Percentiles rank a stretch among this genome's conserved stretches.
Conservation (phyloP, 2,113 vertebrate genomes). For the Silurus glanis region DNA sequence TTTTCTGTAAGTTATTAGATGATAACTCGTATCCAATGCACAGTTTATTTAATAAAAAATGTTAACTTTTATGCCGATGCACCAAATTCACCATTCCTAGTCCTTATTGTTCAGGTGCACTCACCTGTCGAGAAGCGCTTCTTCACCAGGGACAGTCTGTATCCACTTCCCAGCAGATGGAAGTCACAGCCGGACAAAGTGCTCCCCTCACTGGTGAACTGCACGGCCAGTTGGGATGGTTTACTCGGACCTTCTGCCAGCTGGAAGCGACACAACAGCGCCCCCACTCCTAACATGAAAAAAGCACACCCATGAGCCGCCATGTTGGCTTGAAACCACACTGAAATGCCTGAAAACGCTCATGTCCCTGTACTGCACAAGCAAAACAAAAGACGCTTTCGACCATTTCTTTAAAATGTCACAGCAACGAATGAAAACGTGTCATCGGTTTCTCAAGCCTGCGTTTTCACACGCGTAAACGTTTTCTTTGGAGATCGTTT, state of each 20-base stretch:
- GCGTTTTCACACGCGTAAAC: too few species aligned
- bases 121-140: slow-evolving; percentile 86
- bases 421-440: too few species aligned
- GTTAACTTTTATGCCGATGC: too few species aligned
- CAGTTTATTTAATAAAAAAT: too few species aligned
- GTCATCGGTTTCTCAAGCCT: too few species aligned
- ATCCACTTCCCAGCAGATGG: slow-evolving; percentile 81
- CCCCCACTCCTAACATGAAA: slow-evolving; percentile 74
- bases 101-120: slow-evolving; percentile 16
- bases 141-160: slow-evolving; percentile 86
- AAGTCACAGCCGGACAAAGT: slow-evolving; percentile 85
- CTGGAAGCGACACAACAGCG: slow-evolving; percentile 82
- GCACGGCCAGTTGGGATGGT: slow-evolving; percentile 79
- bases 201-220: slow-evolving; percentile 86
- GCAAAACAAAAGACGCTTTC: too few species aligned
- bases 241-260: slow-evolving; percentile 79
- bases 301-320: not conserved
- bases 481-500: too few species aligned
- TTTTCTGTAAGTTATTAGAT: too few species aligned
- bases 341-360: too few species aligned
- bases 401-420: too few species aligned
- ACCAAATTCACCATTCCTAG: not conserved
- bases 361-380: too few species aligned
- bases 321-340: not conserved
- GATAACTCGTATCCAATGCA: too few species aligned